Evolutionary conservation across 2,113 vertebrate species (phyloP), one percentile per base, ranked within the genome.

Genomic region (Macquaria australasica): DNA sequence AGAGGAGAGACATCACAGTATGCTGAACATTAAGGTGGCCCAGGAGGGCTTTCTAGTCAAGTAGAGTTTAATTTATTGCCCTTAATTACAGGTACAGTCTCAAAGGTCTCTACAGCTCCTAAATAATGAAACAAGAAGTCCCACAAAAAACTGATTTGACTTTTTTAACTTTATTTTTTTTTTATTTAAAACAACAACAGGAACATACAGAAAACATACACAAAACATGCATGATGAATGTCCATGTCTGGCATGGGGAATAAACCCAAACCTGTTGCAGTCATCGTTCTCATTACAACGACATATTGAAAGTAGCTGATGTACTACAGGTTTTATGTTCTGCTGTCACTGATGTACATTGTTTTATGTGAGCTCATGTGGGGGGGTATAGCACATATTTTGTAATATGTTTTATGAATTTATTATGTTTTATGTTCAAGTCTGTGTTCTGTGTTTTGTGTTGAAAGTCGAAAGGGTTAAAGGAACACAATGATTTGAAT

Each of bases 61-160:
- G 28, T 25, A 0, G 4, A 67, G 39, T 70, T 48, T 53, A 62
- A 62, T 62, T 68, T 31, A 77, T 63, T 64, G 20, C 6, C 9
- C 31, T 70, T 83, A 76, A 77, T 73, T 56, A 73, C 73, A 69
- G 45, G 12, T 62, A 23, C 2, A 48, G 25, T 59, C 41, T 63
- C 25, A 48, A 62, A 76, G 66, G 60, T 80, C 39, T 85, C 55
- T 2, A 14, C 8, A 50, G 4, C 23, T 14, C 6, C 34, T 64
- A 55, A 64, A 82, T 82, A 69, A 90, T 73, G 31, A 83, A 79
- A 71, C 4, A 74, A 23, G 31, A 58, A 37, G 23, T 63, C 28
- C 18, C 20, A 51, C 16, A 41, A 41, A 58, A 20, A 6, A 6
- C 43, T 45, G 41, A 15, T 28, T n/a, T 6, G 28, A 7, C 3